A percentile compares a stretch with the other conserved stretches of the same genome.
These are phyloP conservation scores for Plecturocebus donacophilus DNA, from an alignment of 2,113 vertebrate species.

Conservation along the genomic window DNA sequence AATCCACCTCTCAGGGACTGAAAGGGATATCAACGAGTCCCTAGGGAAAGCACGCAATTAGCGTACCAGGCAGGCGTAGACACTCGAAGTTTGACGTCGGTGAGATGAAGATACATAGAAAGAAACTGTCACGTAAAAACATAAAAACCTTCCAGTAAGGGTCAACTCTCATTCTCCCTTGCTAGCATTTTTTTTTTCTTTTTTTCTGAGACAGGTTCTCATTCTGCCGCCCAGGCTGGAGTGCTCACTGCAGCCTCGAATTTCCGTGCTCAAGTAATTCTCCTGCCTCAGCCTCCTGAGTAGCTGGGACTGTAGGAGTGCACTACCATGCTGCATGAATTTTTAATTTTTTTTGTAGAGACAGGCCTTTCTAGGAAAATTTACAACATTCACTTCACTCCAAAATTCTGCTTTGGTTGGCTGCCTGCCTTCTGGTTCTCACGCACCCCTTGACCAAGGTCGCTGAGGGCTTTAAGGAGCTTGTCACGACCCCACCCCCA, in stretches of 20 bases:
- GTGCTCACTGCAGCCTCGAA: no score
- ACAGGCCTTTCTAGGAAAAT: not conserved
- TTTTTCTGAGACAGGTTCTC: no score
- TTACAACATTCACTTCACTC: not conserved
- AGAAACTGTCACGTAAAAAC: not conserved
- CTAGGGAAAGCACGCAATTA: not conserved
- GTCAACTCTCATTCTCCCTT: not conserved
- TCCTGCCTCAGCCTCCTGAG: no score
- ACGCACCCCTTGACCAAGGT: not conserved
- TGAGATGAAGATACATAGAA: not conserved
- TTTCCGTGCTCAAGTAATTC: no score
- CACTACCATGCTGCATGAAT: no score
- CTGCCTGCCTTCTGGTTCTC: not conserved
- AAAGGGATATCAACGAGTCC: not conserved
- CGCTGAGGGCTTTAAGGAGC: not conserved
- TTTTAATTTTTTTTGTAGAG: no score
- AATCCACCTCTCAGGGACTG: not conserved
- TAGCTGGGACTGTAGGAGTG: no score
- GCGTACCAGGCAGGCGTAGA: accelerated
- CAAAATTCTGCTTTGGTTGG: not conserved
- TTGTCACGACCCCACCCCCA: not conserved
- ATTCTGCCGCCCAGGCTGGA: no score
- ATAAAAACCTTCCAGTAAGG: not conserved
- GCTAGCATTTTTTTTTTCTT: not conserved
- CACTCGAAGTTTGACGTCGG: not conserved